These are phyloP conservation scores for Alviniconcha marisindica DNA, from an alignment of 1,140 invertebrate genomes.

Conservation along the genomic window DNA sequence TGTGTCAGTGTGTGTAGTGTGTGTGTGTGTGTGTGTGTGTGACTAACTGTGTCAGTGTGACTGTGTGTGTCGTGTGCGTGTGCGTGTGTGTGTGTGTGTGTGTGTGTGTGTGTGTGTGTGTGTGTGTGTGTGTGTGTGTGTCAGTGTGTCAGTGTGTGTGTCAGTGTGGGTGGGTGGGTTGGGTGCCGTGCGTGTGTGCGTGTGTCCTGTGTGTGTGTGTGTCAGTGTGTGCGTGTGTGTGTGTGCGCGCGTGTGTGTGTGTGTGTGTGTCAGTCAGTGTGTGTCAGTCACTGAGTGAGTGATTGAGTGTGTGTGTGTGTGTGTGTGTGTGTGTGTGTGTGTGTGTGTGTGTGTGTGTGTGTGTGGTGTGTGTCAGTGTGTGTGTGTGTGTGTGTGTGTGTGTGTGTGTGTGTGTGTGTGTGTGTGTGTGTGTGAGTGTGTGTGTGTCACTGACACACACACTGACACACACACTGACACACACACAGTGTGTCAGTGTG, in stretches of 20 bases:
- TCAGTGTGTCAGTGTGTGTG: no score
- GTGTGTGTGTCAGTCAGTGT: neutral
- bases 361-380: neutral
- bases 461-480: no score
- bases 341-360: neutral
- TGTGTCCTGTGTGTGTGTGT: conserved; percentile 86
- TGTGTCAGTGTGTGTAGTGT: no score
- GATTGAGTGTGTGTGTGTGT: neutral
- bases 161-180: conserved; percentile 87
- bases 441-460: neutral
- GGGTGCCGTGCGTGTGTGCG: conserved; percentile 81
- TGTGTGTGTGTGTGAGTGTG: neutral
- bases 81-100: no score
- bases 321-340: conserved; percentile 20
- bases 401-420: neutral
- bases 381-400: neutral
- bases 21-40: no score
- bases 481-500: no score
- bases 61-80: no score
- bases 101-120: no score
- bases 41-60: no score
- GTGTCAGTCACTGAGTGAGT: neutral
- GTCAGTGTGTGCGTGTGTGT: conserved; percentile 86
- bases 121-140: no score
- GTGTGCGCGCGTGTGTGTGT: conserved; percentile 13